A percentile compares a stretch with the other conserved stretches of the same genome.
Conservation (phyloP, 2,113 vertebrate genomes). For the Hippocampus abdominalis region DNA sequence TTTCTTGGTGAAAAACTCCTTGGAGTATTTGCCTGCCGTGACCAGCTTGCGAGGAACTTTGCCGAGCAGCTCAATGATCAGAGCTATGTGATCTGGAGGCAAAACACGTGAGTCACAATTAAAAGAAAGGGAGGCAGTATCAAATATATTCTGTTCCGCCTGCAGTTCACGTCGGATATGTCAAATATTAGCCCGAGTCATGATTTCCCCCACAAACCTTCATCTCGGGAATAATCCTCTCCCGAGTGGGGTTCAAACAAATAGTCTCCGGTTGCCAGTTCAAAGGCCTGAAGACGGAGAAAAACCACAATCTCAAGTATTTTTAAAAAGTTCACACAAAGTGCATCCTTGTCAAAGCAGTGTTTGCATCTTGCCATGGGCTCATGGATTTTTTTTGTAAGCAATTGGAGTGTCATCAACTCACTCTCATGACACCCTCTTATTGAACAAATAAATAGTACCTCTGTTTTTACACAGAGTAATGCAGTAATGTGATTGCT, state of each 20-base stretch:
- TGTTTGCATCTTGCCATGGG: neutral
- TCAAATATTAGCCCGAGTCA: no score
- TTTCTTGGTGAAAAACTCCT: constrained; percentile 99
- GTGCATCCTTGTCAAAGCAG: neutral
- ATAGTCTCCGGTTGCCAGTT: constrained; percentile 94
- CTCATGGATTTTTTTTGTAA: neutral
- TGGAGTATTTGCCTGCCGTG: constrained; percentile 92
- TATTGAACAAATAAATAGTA: neutral
- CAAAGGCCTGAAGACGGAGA: constrained; percentile 79
- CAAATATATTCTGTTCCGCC: neutral
- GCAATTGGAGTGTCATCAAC: neutral
- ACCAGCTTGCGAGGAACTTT: constrained; percentile 96
- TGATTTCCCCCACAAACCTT: constrained; percentile 75
- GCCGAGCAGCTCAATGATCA: constrained; percentile 96
- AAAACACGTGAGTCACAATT: neutral
- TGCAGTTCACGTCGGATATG: neutral
- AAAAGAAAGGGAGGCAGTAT: constrained; percentile 1
- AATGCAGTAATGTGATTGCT: no score
- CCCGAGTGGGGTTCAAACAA: constrained; percentile 95
- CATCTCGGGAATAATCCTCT: constrained; percentile 93
- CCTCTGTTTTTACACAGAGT: no score
- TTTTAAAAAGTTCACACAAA: neutral
- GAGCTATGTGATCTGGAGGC: constrained; percentile 89
- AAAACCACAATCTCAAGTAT: neutral
- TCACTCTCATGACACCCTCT: neutral